Percentiles rank a stretch among this genome's conserved stretches.
These are phyloP conservation scores for Hololepta plana DNA, from an alignment of 2,888 invertebrate genomes.

Conservation along the genomic window DNA sequence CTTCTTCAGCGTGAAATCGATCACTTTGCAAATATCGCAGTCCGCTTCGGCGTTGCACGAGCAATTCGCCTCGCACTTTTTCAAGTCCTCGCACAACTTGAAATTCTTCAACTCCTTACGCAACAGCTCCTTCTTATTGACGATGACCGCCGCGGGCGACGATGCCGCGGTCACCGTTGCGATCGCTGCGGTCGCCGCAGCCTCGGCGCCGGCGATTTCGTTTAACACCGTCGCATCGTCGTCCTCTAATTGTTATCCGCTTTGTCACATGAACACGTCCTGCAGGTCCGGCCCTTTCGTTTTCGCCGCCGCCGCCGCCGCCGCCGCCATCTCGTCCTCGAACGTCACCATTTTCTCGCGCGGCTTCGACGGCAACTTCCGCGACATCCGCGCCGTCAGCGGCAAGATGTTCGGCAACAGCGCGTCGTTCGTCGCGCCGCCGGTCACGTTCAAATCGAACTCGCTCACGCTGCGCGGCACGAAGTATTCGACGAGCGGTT, in stretches of 20 bases:
- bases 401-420: constrained; percentile 23
- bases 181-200: not conserved
- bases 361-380: constrained; percentile 26
- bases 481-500: constrained; percentile 60
- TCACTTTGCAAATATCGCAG: constrained; percentile 26
- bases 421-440: too few species aligned
- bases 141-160: not conserved
- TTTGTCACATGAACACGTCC: constrained; percentile 69
- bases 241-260: constrained; percentile 22
- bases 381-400: constrained; percentile 22
- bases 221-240: constrained; percentile 12
- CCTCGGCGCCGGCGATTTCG: constrained; percentile 8
- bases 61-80: constrained; percentile 25
- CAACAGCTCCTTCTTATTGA: constrained; percentile 1
- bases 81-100: constrained; percentile 25
- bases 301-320: constrained; percentile 14
- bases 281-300: constrained; percentile 33
- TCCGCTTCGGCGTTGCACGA: constrained; percentile 25
- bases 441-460: constrained; percentile 51
- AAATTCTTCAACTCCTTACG: constrained; percentile 21
- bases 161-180: too few species aligned
- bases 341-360: constrained; percentile 67
- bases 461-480: constrained; percentile 72
- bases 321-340: constrained; percentile 43
- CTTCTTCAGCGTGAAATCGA: constrained; percentile 26